Percentiles rank a stretch among this genome's conserved stretches.
phyloP scores from a whole-genome alignment of 1,140 invertebrate species.

The Hyphantria cunea region DNA sequence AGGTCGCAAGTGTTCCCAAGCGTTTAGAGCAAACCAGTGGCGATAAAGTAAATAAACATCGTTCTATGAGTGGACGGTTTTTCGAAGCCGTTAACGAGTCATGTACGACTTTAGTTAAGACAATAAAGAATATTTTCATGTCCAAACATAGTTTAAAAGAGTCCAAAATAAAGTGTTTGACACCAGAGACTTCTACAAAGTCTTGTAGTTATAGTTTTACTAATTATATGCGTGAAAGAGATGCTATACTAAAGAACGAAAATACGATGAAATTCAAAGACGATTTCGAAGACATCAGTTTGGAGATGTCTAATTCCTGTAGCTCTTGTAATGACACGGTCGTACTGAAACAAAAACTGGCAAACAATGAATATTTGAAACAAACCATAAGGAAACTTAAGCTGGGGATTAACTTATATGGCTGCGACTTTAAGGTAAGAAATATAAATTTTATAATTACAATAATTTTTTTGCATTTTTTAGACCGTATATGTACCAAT shows the following conservation, averaged over 20 bases:
- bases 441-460: no score
- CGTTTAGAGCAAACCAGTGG: constrained; percentile 4
- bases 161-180: constrained; percentile 5
- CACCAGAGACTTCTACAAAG: constrained; percentile 14
- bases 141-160: constrained; percentile 33
- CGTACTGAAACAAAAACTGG: constrained; percentile 52
- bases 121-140: constrained; percentile 58
- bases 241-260: constrained; percentile 35
- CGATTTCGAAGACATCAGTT: constrained; percentile 4
- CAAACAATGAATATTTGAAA: constrained; percentile 47
- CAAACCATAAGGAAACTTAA: constrained; percentile 67
- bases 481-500: no score
- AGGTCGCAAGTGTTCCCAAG: not conserved
- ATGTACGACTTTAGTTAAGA: constrained; percentile 57
- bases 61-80: constrained; percentile 50
- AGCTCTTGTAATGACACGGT: constrained; percentile 61
- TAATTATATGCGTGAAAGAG: constrained; percentile 58
- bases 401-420: constrained; percentile 72
- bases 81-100: constrained; percentile 61
- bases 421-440: constrained; percentile 74
- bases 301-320: constrained; percentile 36
- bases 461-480: no score
- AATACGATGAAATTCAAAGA: constrained; percentile 4
- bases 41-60: constrained; percentile 32
- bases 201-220: constrained; percentile 54